Evolutionary conservation across 2,888 invertebrate species (phyloP), one percentile per base, ranked within the genome.

Genomic region (Cryptophagus acutangulus): DNA sequence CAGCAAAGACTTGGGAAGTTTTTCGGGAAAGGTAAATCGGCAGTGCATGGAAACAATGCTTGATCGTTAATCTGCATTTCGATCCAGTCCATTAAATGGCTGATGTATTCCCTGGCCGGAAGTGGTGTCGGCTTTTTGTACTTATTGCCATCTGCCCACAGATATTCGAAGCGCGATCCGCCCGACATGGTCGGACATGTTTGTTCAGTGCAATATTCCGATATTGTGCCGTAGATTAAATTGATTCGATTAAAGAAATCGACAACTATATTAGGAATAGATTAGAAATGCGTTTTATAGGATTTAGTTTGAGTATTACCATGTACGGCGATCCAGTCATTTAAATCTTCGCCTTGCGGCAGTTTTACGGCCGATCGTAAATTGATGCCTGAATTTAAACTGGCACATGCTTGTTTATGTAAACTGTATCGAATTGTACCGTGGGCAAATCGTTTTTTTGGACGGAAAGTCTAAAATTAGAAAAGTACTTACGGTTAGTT

Each of bases 221-320:
- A 84, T 18, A 91, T 82, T 1, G 90, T 91, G 5, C 92, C 92
- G 70, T 93, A 93, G 53, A 93, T 86, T 31, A 93, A 71, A 71
- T 93, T 93, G 53, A 93, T 90, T 58, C 93, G 79, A 67, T 93
- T 93, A 71, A 93, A 93, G 66, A 93, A 93, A 64, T 93, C 92
- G 18, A 93, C 92, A 54, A 92, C 90, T 90, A 69, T 38, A 76
- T 73, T 17, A 34, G 14, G 13, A 17, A 37, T 9, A 20, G 18
- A 20, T 16, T 25, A 15, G 4, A 18, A 34, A 2, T 8, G 34
- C 17, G 13, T 13, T 13, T 20, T 33, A 29, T 17, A 18, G 20
- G 16, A 24, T 17, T 3, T 34, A 18, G 17, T 5, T 5, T 3
- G 3, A 40, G 30, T 16, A 53, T 54, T 72, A 88, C 88, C 91